Evolutionary conservation across 2,888 invertebrate genomes (phyloP), one percentile per base, ranked within the genome.

Genomic region (Machimus rusticus): DNA sequence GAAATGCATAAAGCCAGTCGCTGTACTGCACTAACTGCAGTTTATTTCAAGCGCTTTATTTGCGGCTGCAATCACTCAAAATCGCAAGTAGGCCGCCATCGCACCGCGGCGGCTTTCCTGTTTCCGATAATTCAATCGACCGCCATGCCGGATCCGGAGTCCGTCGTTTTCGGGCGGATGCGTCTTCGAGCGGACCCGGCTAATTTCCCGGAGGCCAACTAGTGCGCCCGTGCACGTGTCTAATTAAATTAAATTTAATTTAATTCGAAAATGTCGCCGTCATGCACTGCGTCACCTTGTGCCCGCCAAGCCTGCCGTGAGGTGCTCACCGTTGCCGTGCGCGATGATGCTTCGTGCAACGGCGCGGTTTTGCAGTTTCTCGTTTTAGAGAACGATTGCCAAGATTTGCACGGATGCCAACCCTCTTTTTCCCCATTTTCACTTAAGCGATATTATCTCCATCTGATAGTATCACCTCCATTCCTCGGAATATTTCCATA

Each of bases 11-110:
- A 46, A 78, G 23, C 39, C 78, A 43, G 77, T 77, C 43, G 43
- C 23, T 78, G 43, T 23, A 39, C 23, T 78, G 43, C 43, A 39
- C 23, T 78, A 78, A 43, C 78, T 66, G 66, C 19, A 43, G 78
- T 78, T 78, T 78, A 78, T 78, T 78, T 78, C 43, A 19, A 78
- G 78, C 78, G 23, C 77, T 37, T 16, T 77, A 77, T 77, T 6
- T 23, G 74, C 66, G 66, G 66, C 23, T 19, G 23, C 66, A 14
- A 66, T 66, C 66, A 66, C 19, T 66, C 66, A 66, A 66, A 51
- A 66, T 66, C 66, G 66, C 66, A 66, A 66, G 66, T 66, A 66
- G 66, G 66, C 66, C 66, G 66, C 1, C 28, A 66, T 28, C 28
- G 57, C 57, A 16, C 14, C 43, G 28, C 12, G 19, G 12, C 28